phyloP scores from a whole-genome alignment of 1,140 invertebrate genomes.

The Zophobas atratus region DNA sequence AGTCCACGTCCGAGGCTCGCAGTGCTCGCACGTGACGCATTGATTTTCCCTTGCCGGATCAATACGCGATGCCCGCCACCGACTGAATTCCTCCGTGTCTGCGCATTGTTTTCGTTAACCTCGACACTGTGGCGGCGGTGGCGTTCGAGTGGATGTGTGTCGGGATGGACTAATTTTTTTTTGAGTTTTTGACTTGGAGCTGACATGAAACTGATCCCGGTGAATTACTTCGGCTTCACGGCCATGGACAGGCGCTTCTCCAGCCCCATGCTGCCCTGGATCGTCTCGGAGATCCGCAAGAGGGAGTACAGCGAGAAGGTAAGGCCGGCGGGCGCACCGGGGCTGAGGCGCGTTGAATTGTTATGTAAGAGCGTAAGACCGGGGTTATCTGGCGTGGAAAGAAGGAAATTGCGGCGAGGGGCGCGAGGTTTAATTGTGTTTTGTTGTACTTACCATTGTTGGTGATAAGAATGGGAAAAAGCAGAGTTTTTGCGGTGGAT shows the following conservation, averaged over 20 bases:
- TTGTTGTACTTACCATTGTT: too few relatives aligned
- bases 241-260: slow-evolving; percentile 75
- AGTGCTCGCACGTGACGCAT: slow-evolving; percentile 18
- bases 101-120: slow-evolving; percentile 42
- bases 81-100: slow-evolving; percentile 14
- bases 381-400: too few relatives aligned
- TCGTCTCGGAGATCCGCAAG: slow-evolving; percentile 64
- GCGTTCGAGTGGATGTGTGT: not conserved
- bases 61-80: slow-evolving; percentile 14
- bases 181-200: not conserved
- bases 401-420: not conserved
- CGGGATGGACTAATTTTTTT: not conserved
- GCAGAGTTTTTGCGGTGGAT: too few relatives aligned
- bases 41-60: slow-evolving; percentile 30
- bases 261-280: slow-evolving; percentile 47
- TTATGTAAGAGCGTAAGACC: not conserved
- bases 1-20: not conserved
- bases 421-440: too few relatives aligned
- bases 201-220: slow-evolving; percentile 76
- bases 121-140: not conserved
- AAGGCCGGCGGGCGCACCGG: slow-evolving; percentile 7
- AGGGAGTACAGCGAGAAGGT: slow-evolving; percentile 72
- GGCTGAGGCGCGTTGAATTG: not conserved
- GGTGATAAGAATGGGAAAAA: not conserved
- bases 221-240: slow-evolving; percentile 80